phyloP scores from a whole-genome alignment of 2,797 vertebrate genomes.

The Pangasius sanitwongsei region DNA sequence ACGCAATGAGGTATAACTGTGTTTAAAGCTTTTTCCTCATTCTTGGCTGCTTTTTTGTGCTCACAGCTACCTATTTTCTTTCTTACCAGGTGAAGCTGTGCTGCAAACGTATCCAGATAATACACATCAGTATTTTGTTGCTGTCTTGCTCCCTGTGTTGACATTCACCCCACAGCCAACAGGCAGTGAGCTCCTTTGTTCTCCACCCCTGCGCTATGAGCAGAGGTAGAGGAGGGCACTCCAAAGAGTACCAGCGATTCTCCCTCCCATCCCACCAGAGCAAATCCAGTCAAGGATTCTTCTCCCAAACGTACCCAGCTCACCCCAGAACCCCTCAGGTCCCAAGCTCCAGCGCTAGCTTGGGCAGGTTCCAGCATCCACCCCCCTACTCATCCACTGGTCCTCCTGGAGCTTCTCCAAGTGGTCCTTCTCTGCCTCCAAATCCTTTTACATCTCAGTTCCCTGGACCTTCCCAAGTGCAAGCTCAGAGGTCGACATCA shows the following conservation, averaged over 20 bases:
- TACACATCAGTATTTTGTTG: constrained; percentile 11
- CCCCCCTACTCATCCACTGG: constrained; percentile 31
- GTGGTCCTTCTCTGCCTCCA: constrained; percentile 26
- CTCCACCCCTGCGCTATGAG: constrained; percentile 79
- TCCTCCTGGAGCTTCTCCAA: constrained; percentile 38
- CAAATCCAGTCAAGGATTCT: constrained; percentile 49
- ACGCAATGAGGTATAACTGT: background rate
- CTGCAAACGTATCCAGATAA: constrained; percentile 32
- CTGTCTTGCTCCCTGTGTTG: background rate
- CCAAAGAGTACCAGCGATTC: constrained; percentile 66
- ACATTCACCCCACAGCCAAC: constrained; percentile 1
- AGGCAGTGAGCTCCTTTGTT: constrained; percentile 55
- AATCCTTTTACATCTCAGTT: constrained; percentile 6
- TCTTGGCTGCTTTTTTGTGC: constrained; percentile 6
- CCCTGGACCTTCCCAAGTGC: constrained; percentile 35
- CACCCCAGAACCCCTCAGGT: constrained; percentile 35
- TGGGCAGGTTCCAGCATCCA: constrained; percentile 41
- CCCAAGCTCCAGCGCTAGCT: constrained; percentile 34
- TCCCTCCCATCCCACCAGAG: constrained; percentile 41
- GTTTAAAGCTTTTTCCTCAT: background rate
- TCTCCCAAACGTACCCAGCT: constrained; percentile 33
- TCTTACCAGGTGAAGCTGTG: constrained; percentile 58
- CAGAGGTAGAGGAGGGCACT: constrained; percentile 74
- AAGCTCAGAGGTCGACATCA: constrained; percentile 36
- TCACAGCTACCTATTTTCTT: constrained; percentile 12